Base-by-base conservation (phyloP, 2,888 invertebrate species). In the Leptinotarsa peninsularis region DNA sequence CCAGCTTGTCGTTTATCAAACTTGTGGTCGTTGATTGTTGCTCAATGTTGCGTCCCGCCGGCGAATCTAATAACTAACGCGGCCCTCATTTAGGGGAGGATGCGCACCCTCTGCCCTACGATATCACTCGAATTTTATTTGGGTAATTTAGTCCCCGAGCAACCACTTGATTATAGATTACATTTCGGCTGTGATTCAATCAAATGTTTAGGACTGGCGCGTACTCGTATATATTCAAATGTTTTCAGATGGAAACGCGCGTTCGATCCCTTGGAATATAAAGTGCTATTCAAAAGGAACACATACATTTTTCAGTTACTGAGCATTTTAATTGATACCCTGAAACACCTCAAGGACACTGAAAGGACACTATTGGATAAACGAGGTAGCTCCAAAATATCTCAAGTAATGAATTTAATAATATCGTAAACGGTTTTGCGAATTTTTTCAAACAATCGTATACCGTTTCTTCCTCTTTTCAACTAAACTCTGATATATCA, bases 91-190 rank as follows among this genome's bases (percentile, higher is more conserved):
- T 79, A 74, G 73, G 77, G 77, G 76, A 71, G 60, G 71, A 67
- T 67, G 58, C 60, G 50, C 71, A 43, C 72, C 66, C 76, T 76
- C 76, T 69, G 71, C 84, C 81, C 84, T 84, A 79, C 81, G 79
- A 82, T 83, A 84, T 84, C 83, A 83, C 83, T 83, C 82, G 81
- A 82, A 82, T 83, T 84, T 84, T 83, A 84, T 84, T 85, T 82
- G 83, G 84, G 82, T 81, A 84, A 85, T 84, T 84, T 84, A 84
- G 78, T 76, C 73, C 78, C 76, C 77, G 77, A 82, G 80, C 81
- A 72, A 76, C 82, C 82, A 81, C 83, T 83, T 82, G 82, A 81
- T 83, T 81, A 81, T 75, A 81, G 81, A 80, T 80, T 78, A 77
- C 80, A 66, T 80, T 80, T 77, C 78, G 76, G 73, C 78, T 81